Base-by-base conservation (phyloP, 2,888 invertebrate species). In the Sympetrum striolatum region DNA sequence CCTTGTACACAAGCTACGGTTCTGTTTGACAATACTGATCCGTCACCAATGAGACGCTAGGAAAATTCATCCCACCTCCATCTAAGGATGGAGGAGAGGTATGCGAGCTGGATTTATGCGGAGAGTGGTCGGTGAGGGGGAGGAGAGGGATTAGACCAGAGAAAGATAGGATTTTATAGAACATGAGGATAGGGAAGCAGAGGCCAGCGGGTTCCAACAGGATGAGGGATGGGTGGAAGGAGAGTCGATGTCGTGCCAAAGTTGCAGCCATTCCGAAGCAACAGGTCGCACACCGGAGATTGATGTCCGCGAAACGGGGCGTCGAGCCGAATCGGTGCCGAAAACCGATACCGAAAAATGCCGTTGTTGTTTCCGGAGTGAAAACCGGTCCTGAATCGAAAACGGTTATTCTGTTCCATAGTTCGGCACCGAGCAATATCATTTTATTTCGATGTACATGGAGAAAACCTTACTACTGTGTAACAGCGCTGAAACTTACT, bases 211-310 rank as follows among this genome's bases (percentile, higher is more conserved):
- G 73, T 73, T 73, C 25, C 73, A 73, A 25, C 25, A 25, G 31
- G 73, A 73, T 73, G 73, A 73, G n/a, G 64, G 64, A 64, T 64
- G 64, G 64, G 31, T 73, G 60, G 35, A 37, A 37, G n/a, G 86
- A 22, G 22, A 60, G 37, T 35, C 18, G 58, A 86, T 35, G 60
- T n/a, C 39, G 58, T 73, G 73, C 31, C 73, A 73, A 73, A 25
- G 60, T 5, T 18, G 22, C 39, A 31, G 60, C 64, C 5, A 58
- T 35, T 58, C 14, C 35, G n/a, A 48, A 53, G 86, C 64, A 60
- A 22, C 60, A 37, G 60, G 60, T 86, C 86, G 60, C 64, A 86
- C 58, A 58, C 60, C 10, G 39, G 82, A 82, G 82, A 82, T 82
- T 58, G 82, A 82, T 82, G 82, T 53, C 35, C 86, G 15, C 48